Base-by-base conservation (phyloP, 1,140 invertebrate genomes). In the Drosophila burlai region DNA sequence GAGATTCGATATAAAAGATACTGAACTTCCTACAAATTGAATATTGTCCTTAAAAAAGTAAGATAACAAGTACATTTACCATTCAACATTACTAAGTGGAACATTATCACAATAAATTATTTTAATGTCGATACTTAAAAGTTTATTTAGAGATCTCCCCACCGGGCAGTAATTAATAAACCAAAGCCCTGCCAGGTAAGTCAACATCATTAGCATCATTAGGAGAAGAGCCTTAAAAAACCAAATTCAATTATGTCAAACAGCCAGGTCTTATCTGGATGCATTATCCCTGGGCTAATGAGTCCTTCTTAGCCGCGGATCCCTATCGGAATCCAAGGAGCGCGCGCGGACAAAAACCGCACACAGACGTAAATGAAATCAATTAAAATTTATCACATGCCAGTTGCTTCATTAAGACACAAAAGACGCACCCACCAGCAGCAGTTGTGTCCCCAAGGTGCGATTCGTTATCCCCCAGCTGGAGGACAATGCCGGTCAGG, bases 321-420 rank as follows among this genome's bases (percentile, higher is more conserved):
- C 81, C 58, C 74, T 72, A 85, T 85, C 83, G 31, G 24, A 21
- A 46, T 15, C 42, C 52, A 45, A 68, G 68, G 36, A 65, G 54
- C 34, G 16, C 10, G 5, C 26, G 18, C 21, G 46, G 34, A 31
- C 59, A 73, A 71, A 55, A 69, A 64, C 55, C 67, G 54, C 54
- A 54, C 21, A 65, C 21, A 59, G 45, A 69, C 75, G 36, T 72
- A 90, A 89, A 76, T 54, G 80, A 89, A 90, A 90, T 90, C 85
- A 90, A 90, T 90, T 90, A 90, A 90, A 90, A 90, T 90, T 90
- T 90, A 90, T 90, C 86, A 74, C 79, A 76, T 79, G 66, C 59
- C 76, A 65, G 76, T 81, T 68, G 67, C 61, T 87, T 74, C 83
- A 89, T 84, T 84, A 89, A 67, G 85, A 81, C 68, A 79, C 69